These are phyloP conservation scores for Peromyscus eremicus DNA, from an alignment of 2,797 vertebrate genomes.

Conservation along the genomic window DNA sequence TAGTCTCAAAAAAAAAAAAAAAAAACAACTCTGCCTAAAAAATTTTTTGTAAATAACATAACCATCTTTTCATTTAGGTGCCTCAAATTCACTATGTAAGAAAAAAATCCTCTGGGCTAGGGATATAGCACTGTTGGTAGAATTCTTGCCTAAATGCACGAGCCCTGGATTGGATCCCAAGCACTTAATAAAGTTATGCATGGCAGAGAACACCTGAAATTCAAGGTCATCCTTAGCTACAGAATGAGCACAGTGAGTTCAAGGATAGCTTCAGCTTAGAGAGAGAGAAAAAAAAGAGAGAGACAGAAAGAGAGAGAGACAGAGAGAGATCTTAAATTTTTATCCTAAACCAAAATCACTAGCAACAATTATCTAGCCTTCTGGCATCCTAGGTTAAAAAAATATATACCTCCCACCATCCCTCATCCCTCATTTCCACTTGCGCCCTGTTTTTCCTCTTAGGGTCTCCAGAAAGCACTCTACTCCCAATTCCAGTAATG, in stretches of 20 bases:
- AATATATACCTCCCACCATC: neutral
- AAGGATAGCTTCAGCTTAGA: neutral
- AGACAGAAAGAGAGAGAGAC: too few species aligned
- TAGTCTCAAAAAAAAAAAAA: neutral
- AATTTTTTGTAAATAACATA: neutral
- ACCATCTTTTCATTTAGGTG: neutral
- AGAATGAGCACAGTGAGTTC: neutral
- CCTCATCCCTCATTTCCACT: neutral
- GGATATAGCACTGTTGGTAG: too few species aligned
- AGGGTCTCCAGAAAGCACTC: neutral
- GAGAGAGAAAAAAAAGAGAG: neutral
- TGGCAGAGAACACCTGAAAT: neutral
- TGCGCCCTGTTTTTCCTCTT: neutral
- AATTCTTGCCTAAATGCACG: neutral
- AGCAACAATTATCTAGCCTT: neutral
- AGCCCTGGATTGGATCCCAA: neutral
- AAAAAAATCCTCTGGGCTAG: neutral
- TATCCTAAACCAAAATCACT: neutral
- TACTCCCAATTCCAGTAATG: neutral
- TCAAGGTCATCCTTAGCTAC: neutral
- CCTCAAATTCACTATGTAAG: neutral
- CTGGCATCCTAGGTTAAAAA: neutral
- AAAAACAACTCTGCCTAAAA: neutral
- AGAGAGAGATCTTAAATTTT: neutral
- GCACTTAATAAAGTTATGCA: neutral